These are phyloP conservation scores for Drosophila sechellia DNA, from an alignment of 1,140 invertebrate genomes.

Conservation along the genomic window DNA sequence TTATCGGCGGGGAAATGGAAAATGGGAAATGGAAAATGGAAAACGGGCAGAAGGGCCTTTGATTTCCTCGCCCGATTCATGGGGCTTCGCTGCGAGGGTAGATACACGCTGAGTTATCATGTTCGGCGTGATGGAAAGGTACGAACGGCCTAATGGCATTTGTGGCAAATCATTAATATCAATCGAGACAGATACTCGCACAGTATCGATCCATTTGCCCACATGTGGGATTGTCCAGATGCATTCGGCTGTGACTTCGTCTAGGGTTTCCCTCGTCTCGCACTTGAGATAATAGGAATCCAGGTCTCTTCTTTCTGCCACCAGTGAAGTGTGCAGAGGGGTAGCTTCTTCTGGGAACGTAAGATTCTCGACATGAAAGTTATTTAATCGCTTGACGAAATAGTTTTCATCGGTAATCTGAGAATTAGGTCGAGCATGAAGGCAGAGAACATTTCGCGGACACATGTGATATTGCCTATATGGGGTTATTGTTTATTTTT, in stretches of 20 bases:
- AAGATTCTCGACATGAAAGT: neutral
- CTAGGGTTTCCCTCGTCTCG: constrained; percentile 30
- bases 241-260: constrained; percentile 43
- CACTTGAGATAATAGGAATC: constrained; percentile 27
- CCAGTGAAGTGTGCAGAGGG: constrained; percentile 12
- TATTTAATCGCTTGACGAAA: constrained; percentile 12
- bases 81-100: constrained; percentile 56
- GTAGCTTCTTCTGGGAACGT: constrained; percentile 27
- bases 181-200: constrained; percentile 43
- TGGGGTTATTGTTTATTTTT: too few species aligned
- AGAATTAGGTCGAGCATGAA: neutral
- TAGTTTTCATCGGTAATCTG: neutral
- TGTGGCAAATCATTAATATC: constrained; percentile 77
- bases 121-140: constrained; percentile 51
- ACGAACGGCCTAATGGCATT: constrained; percentile 62
- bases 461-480: too few species aligned
- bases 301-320: constrained; percentile 3
- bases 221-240: constrained; percentile 51
- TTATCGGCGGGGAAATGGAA: constrained; percentile 60
- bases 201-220: constrained; percentile 26
- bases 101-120: constrained; percentile 65
- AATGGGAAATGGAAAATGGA: constrained; percentile 41
- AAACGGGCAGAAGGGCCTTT: constrained; percentile 60
- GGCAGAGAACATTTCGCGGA: too few species aligned
- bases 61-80: constrained; percentile 52